Evolutionary conservation across 2,888 invertebrate species (phyloP).

Genomic region (Pyrrhia umbra): DNA sequence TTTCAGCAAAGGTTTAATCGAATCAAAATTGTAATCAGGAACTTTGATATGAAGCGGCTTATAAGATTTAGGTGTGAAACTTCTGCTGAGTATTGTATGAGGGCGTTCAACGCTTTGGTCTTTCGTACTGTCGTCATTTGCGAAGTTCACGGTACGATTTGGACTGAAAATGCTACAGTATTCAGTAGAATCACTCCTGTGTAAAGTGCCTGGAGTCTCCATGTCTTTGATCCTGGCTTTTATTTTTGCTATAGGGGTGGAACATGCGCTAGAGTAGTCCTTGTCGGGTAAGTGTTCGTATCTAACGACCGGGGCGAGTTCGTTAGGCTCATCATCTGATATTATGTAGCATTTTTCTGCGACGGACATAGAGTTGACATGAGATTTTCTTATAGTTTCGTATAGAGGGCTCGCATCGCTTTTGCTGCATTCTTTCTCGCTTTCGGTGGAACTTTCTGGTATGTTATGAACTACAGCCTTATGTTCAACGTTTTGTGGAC

Average conservation of each 20-base stretch:
- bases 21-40: slow-evolving; percentile 83
- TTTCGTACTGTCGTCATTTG: slow-evolving; percentile 69
- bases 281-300: slow-evolving; percentile 75
- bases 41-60: slow-evolving; percentile 87
- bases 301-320: slow-evolving; percentile 61
- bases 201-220: slow-evolving; percentile 79
- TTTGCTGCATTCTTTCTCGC: slow-evolving; percentile 76
- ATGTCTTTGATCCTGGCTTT: slow-evolving; percentile 79
- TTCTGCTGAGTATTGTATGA: slow-evolving; percentile 80
- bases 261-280: slow-evolving; percentile 82
- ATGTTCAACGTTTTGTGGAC: slow-evolving; percentile 75
- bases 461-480: slow-evolving; percentile 74
- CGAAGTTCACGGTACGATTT: slow-evolving; percentile 74
- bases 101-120: slow-evolving; percentile 74
- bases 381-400: slow-evolving; percentile 75
- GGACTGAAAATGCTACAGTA: slow-evolving; percentile 87
- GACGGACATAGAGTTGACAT: slow-evolving; percentile 59
- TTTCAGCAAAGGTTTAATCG: slow-evolving; percentile 79
- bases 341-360: slow-evolving; percentile 75
- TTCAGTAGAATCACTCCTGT: slow-evolving; percentile 87
- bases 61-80: slow-evolving; percentile 87
- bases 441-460: slow-evolving; percentile 73
- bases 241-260: slow-evolving; percentile 82
- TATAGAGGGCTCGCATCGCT: slow-evolving; percentile 76
- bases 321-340: slow-evolving; percentile 72